phyloP scores from a whole-genome alignment of 2,888 invertebrate genomes.

The Elmis aenea region DNA sequence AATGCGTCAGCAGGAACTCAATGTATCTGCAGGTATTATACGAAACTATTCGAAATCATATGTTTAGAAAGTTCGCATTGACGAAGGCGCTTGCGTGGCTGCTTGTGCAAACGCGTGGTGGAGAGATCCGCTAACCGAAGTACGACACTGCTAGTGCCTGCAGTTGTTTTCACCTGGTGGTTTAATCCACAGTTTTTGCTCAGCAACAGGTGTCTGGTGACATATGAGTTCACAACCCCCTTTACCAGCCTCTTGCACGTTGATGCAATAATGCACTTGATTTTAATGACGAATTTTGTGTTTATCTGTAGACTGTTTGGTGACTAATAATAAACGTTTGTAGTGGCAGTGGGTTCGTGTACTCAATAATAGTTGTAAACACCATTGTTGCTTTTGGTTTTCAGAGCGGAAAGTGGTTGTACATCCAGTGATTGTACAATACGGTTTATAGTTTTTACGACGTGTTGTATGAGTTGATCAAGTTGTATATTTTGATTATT shows the following conservation, averaged over 20 bases:
- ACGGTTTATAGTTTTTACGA: not conserved
- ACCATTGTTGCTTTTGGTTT: too few relatives aligned
- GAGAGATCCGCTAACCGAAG: conserved; percentile 16
- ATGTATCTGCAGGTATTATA: too few relatives aligned
- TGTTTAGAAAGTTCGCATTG: conserved; percentile 18
- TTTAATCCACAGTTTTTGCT: not conserved
- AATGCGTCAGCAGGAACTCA: too few relatives aligned
- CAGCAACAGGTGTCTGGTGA: conserved; percentile 15
- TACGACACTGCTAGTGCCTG: conserved; percentile 7
- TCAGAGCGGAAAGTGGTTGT: too few relatives aligned
- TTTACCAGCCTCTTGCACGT: not conserved
- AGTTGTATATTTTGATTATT: not conserved
- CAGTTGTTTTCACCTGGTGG: conserved; percentile 13
- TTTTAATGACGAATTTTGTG: too few relatives aligned
- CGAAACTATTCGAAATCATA: conserved; percentile 10
- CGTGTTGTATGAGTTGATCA: not conserved
- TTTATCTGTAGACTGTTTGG: too few relatives aligned
- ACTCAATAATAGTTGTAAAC: too few relatives aligned
- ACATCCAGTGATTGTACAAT: too few relatives aligned
- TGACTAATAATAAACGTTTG: too few relatives aligned
- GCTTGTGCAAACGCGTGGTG: conserved; percentile 13
- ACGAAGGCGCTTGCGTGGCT: conserved; percentile 16
- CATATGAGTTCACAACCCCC: conserved; percentile 1
- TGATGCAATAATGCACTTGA: too few relatives aligned
- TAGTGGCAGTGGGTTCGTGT: too few relatives aligned